Percentiles rank a stretch among this genome's conserved stretches.
Conservation (phyloP, 2,888 invertebrate species). For the Tubiluchus corallicola region DNA sequence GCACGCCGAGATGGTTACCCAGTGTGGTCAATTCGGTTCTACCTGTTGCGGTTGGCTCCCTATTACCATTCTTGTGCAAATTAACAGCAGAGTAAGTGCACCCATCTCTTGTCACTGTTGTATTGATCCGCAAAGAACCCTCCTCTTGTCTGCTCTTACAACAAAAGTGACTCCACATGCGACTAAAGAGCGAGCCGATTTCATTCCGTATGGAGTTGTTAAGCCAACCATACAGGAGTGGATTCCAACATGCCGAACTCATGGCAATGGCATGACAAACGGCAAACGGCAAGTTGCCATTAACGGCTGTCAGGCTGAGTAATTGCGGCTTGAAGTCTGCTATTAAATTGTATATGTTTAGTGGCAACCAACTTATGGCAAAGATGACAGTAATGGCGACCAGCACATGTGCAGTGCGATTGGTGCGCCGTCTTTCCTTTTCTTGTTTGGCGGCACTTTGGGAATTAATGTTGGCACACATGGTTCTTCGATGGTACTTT, state of each 20-base stretch:
- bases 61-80: too few relatives aligned
- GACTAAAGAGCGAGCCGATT: neutral
- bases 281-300: slow-evolving; percentile 26
- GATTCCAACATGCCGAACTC: slow-evolving; percentile 22
- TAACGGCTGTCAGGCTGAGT: slow-evolving; percentile 13
- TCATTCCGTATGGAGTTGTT: slow-evolving; percentile 16
- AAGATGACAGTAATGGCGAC: slow-evolving; percentile 22
- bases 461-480: slow-evolving; percentile 8
- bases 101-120: neutral
- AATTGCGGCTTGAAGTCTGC: slow-evolving; percentile 19
- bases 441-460: slow-evolving; percentile 12
- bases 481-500: slow-evolving; percentile 20
- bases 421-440: slow-evolving; percentile 15
- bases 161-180: too few relatives aligned
- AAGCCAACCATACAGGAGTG: slow-evolving; percentile 24
- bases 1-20: neutral
- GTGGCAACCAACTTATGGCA: slow-evolving; percentile 23
- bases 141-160: neutral
- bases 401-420: slow-evolving; percentile 24
- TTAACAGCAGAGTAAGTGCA: neutral
- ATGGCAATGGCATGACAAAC: slow-evolving; percentile 22
- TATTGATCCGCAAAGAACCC: neutral
- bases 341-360: slow-evolving; percentile 22
- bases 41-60: neutral
- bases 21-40: neutral